Evolutionary conservation across 2,797 vertebrate species (phyloP).

Genomic region (Tadarida brasiliensis): DNA sequence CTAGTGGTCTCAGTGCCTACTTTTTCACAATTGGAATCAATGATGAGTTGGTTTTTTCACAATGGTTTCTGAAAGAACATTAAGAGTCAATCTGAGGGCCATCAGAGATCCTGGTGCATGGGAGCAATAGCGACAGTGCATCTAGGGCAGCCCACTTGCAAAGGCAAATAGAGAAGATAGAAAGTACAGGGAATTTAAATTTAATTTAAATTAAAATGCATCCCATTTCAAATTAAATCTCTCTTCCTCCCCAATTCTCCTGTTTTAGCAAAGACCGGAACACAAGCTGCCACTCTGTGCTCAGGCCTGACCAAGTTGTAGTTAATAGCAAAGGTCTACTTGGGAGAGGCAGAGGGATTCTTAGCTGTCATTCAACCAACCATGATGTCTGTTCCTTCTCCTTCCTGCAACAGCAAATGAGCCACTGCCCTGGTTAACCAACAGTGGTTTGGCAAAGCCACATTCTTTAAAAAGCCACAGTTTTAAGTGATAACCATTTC

Average conservation of each 20-base stretch:
- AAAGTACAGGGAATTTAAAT: background rate
- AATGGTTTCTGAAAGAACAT: background rate
- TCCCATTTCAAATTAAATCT: background rate
- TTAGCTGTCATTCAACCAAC: background rate
- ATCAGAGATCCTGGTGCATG: background rate
- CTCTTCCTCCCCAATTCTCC: background rate
- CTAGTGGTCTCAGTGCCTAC: background rate
- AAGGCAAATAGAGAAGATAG: background rate
- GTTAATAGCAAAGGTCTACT: background rate
- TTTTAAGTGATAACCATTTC: background rate
- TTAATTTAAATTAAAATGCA: background rate
- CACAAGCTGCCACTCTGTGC: background rate
- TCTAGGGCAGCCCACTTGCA: background rate
- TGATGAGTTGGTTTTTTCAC: background rate
- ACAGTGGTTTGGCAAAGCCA: background rate
- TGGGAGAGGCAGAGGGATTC: background rate
- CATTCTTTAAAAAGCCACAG: conserved; percentile 6
- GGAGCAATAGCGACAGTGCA: background rate
- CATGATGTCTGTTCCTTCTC: background rate
- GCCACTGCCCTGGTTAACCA: background rate
- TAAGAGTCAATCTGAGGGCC: background rate
- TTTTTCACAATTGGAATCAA: conserved; percentile 55
- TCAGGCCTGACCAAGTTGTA: background rate
- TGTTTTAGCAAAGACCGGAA: background rate
- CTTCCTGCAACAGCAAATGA: background rate